A percentile compares a stretch with the other conserved stretches of the same genome.
phyloP scores from a whole-genome alignment of 2,888 invertebrate species.

The Orgyia antiqua region DNA sequence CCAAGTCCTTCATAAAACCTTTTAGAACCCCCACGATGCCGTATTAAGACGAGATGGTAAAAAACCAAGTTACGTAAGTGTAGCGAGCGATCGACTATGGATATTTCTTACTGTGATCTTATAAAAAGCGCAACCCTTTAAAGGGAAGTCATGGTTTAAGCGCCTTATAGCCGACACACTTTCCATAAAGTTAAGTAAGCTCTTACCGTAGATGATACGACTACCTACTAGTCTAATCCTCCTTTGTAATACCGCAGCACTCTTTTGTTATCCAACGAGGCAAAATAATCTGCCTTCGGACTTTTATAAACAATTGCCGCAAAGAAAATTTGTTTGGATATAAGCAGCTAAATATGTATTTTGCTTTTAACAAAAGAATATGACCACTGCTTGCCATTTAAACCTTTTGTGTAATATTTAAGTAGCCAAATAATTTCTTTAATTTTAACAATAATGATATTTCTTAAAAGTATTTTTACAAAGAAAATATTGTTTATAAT shows the following conservation, averaged over 20 bases:
- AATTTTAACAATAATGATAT: too few relatives aligned
- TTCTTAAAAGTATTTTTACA: too few relatives aligned
- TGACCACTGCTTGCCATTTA: constrained; percentile 32
- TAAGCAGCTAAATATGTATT: constrained; percentile 49
- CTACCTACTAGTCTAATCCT: constrained; percentile 67
- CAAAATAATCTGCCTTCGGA: constrained; percentile 53
- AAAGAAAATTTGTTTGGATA: constrained; percentile 52
- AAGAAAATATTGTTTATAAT: too few relatives aligned
- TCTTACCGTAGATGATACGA: constrained; percentile 67
- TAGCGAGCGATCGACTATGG: constrained; percentile 55
- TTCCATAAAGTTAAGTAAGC: constrained; percentile 73
- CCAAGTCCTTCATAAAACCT: constrained; percentile 51
- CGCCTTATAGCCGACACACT: constrained; percentile 64
- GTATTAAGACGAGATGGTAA: constrained; percentile 42
- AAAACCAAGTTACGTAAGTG: constrained; percentile 48
- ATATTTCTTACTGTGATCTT: constrained; percentile 57
- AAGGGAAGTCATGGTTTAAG: constrained; percentile 67
- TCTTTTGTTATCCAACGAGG: constrained; percentile 66
- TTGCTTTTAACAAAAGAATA: constrained; percentile 43
- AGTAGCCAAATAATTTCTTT: constrained; percentile 17
- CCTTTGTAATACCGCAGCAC: constrained; percentile 64
- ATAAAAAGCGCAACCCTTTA: constrained; percentile 76
- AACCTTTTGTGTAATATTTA: constrained; percentile 21
- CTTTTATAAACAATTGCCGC: constrained; percentile 64
- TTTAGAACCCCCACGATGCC: constrained; percentile 69